Evolutionary conservation across 2,888 invertebrate species (phyloP), one percentile per base, ranked within the genome.

Genomic region (Chydorus sphaericus): DNA sequence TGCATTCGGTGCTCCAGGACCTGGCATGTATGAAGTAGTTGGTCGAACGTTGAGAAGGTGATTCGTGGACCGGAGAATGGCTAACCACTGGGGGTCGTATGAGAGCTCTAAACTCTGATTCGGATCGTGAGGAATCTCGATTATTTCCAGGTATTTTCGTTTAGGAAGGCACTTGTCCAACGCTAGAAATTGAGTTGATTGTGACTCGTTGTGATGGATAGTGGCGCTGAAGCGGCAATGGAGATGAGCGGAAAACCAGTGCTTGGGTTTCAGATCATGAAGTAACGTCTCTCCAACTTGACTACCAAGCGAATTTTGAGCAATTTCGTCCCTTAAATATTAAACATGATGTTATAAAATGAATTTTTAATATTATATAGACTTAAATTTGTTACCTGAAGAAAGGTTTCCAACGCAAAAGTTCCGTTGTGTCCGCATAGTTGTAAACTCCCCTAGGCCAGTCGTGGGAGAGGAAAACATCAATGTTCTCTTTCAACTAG

Each of bases 181-280:
- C 0, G 94, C 90, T 61, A 97, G 71, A 70, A 97, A 97, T 67
- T 84, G 89, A 0, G 94, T 89, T 1, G 66, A 60, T 23, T 69
- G 68, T 16, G 71, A 71, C 58, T 77, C 69, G 28, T 76, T 71
- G 69, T 94, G 92, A 33, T 80, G 77, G 5, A 97, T 80, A 3
- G 90, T 62, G 0, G 96, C 97, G 11, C 87, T 81, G 74, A 94
- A 98, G 72, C 92, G 89, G 63, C 89, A 89, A 71, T 99, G 98
- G 61, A 99, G 74, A 76, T 99, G 98, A 30, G 94, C 98, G 8
- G 94, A 76, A 73, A 98, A 98, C 96, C 97, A 98, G 71, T 87
- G 89, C 0, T 76, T 73, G 8, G 98, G 98, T 67, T 87, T 80
- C 55, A 97, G 68, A 36, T 74, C 69, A 56, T 80, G 73, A n/a